Evolutionary conservation across 2,888 invertebrate species (phyloP), one percentile per base, ranked within the genome.

Genomic region (Zygaena filipendulae): DNA sequence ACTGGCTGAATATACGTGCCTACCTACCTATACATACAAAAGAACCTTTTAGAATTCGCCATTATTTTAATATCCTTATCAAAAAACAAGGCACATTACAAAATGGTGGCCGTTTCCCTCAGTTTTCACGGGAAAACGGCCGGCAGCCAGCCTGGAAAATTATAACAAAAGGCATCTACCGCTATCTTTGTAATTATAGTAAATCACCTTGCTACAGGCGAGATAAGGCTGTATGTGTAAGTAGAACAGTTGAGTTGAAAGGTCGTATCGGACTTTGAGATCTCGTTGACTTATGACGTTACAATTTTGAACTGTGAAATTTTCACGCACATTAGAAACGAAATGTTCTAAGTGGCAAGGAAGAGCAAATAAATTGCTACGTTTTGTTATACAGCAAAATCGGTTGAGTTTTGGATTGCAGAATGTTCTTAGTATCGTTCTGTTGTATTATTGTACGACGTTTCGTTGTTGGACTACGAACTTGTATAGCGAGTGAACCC

Each of bases 151-250:
- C 68, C 75, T 69, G 74, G 71, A 75, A 79, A 79, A 77, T 79
- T 77, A 77, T 77, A 77, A 77, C 77, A 79, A 79, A 74, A 77
- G 77, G 74, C 75, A 71, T 74, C 77, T 66, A 71, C 69, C 74
- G 79, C 79, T 81, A 81, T 81, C 81, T 81, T 71, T 75, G 75
- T 80, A 80, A 81, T 81, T 81, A 81, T 77, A 72, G 72, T 77
- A 77, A 75, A 77, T 77, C 77, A 77, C 75, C 77, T 77, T 70
- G 71, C 75, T 70, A 75, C 67, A 67, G 69, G 63, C 70, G 52
- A 77, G 79, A 79, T 79, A 79, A 77, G 69, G 57, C 66, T 59
- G 58, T 61, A 52, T 53, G 16, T 16, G 16, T 16, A 16, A 16
- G 7, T 4, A 16, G n/a, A n/a, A 56, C 56, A 49, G 53, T 49